phyloP scores from a whole-genome alignment of 1,140 invertebrate genomes.

The Dendrolimus punctatus region DNA sequence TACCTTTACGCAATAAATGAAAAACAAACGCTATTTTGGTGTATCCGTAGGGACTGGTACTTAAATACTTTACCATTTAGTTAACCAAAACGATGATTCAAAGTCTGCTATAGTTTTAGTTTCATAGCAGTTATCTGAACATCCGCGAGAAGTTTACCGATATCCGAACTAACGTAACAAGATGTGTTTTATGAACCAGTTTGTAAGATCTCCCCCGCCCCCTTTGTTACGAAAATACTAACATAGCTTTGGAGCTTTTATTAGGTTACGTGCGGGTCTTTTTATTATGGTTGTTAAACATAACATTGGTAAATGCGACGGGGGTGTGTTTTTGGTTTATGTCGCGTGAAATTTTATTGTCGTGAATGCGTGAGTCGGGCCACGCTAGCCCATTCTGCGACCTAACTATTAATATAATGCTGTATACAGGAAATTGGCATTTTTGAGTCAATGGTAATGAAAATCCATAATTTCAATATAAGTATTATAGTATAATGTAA shows the following conservation, averaged over 20 bases:
- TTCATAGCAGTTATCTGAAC: conserved; percentile 46
- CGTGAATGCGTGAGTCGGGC: conserved; percentile 30
- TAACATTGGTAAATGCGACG: conserved; percentile 46
- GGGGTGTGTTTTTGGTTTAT: conserved; percentile 68
- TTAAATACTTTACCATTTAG: no score
- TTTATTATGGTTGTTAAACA: conserved; percentile 35
- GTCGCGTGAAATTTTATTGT: conserved; percentile 67
- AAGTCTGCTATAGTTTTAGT: conserved; percentile 42
- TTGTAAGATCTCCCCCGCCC: conserved; percentile 18
- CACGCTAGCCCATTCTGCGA: conserved; percentile 16
- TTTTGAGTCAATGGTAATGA: no score
- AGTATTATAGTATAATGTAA: no score
- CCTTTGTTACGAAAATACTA: neutral
- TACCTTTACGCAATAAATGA: no score
- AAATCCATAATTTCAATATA: no score
- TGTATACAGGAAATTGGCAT: no score
- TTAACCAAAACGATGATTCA: no score
- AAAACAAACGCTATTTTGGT: no score
- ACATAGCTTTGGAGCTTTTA: conserved; percentile 4
- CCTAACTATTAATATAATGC: no score
- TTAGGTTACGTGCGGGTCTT: conserved; percentile 25
- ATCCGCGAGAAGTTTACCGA: conserved; percentile 49
- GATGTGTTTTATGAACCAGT: conserved; percentile 52
- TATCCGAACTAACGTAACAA: conserved; percentile 56
- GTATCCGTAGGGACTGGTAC: no score